Evolutionary conservation across 2,888 invertebrate species (phyloP), one percentile per base, ranked within the genome.

Genomic region (Augochlorella aurata): DNA sequence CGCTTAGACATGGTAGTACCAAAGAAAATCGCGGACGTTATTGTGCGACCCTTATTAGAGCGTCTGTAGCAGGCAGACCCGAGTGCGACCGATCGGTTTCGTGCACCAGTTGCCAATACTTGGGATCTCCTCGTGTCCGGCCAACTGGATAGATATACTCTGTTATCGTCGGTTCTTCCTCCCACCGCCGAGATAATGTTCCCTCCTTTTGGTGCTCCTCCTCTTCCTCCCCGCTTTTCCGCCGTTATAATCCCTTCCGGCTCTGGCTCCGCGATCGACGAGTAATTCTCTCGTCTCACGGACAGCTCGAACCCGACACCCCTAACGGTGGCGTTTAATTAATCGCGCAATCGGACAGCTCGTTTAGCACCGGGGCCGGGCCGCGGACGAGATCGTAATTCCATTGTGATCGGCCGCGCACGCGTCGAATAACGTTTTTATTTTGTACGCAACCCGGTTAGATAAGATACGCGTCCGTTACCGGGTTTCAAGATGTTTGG

Each of bases 401-500:
- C 73, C 52, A 68, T 54, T 61, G 61, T 21, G 52, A 16, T n/a
- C 29, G 70, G 44, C 3, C 38, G 38, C 38, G 38, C 38, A 38
- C 38, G 38, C 21, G 61, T 61, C 61, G 68, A 61, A 50, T 18
- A 66, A 74, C 61, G 68, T 68, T 77, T 45, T 47, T 72, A 67
- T 69, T 77, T 80, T 80, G 38, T 80, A 52, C 68, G 77, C 80
- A 80, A 80, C 71, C 63, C 50, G 50, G 50, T 67, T 72, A 72
- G 77, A 80, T 80, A 80, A 80, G 70, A 80, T 52, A 61, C 61
- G 77, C n/a, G 72, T 7, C 68, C 61, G 77, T 44, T 66, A 58
- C 66, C 52, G 44, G 50, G 58, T 61, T 61, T 47, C 38, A 45
- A 71, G 68, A 58, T 80, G 72, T 80, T 80, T 80, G 80, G 77